Base-by-base conservation (phyloP, 1,140 invertebrate genomes). In the Drosophila funebris region DNA sequence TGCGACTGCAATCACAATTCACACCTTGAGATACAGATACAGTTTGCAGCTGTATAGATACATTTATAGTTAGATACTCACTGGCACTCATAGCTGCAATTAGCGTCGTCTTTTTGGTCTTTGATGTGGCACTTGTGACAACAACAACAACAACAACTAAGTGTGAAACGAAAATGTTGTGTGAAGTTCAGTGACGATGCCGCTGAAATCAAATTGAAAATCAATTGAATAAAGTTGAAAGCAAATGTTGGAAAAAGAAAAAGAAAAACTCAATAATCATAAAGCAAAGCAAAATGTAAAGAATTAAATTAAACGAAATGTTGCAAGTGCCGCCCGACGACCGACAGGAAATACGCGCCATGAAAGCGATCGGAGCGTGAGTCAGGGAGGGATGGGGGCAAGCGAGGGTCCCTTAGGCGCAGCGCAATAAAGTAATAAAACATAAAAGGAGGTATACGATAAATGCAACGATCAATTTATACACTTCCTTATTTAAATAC, bases 101-200 rank as follows among this genome's bases (percentile, higher is more conserved):
- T 85, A 85, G 81, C 73, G 70, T 77, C 76, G 69, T 70, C 69
- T 69, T 60, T 64, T 68, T 39, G 58, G 58, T 57, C 78, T 82
- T 85, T 85, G 82, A 85, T 81, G 82, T 78, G 82, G 63, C 60
- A 79, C 75, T 72, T 54, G 61, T 60, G 66, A 63, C 67, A 66
- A 60, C 72, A 63, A 73, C 57, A 70, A 16, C 27, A 50, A 29
- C 66, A 77, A 76, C 63, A 77, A 56, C n/a, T n/a, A n/a, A 36
- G 66, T 79, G 76, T 75, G 58, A 78, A 78, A 43, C 56, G 16
- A 58, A 72, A 46, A 60, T 57, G 57, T 52, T 53, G 53, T 78
- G 50, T 69, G 39, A 74, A 69, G 70, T 58, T 63, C 14, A 33
- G 44, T 56, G 54, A 44, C 57, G 44, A 5, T 43, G 46, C 27